Base-by-base conservation (phyloP, 64 coral and sea anemone genomes). In the Stichodactyla helianthus region DNA sequence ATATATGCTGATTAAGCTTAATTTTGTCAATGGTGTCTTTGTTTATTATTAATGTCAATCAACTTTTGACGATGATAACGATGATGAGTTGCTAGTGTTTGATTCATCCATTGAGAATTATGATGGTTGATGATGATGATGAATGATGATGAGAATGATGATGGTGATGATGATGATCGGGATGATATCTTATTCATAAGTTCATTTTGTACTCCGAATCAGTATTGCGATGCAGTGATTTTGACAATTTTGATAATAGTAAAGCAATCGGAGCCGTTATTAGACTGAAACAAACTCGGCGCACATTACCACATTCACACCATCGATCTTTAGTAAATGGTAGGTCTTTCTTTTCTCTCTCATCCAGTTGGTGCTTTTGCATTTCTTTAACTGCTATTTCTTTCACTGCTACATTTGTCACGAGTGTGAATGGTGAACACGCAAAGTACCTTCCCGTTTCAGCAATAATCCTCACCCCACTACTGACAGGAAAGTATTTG, bases 391-490 rank as follows among this genome's bases (percentile, higher is more conserved):
- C 78, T 6, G 78, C n/a, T 14, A 20, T n/a, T n/a, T n/a, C n/a
- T n/a, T n/a, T n/a, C n/a, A n/a, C n/a, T n/a, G n/a, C 53, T 20
- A 80, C 16, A 9, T 80, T 80, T 16, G 78, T 53, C 26, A 80
- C 52, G 5, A 80, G 52, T 9, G 44, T 52, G 26, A 19, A 80
- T 2, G 50, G 78, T 50, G 78, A 80, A 28, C 35, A 52, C 16
- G 44, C 78, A 52, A 80, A 80, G 20, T 80, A 80, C 26, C 44
- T 80, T 50, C 78, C 78, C 5, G 78, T 50, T 9, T 80, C 78
- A 80, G 78, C 78, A 54, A 80, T 80, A 54, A 80, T 80, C 31
- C 10, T 80, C 15, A 80, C 52, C 20, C 78, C 78, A 80, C 44
- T 19, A 4, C 44, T 16, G 6, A n/a, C 51, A 6, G 78, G 78